Base-by-base conservation (phyloP, 2,797 vertebrate genomes). In the Myotis planiceps region DNA sequence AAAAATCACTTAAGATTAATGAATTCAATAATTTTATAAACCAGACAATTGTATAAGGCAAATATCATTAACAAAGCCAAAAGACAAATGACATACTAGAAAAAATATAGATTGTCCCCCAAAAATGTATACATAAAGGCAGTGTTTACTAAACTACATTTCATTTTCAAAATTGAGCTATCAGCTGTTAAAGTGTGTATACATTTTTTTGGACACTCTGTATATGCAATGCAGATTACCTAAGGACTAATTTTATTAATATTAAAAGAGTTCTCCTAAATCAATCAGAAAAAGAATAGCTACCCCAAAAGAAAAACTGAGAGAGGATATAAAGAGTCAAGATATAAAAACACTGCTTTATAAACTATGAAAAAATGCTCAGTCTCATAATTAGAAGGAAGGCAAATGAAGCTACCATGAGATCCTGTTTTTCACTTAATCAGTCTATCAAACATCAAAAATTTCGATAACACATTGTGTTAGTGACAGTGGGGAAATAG, bases 1-100 rank as follows among this genome's bases (percentile, higher is more conserved):
- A 68, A 16, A 88, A 81, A 88, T 29, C 10, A 45, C 13, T 15
- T 88, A 76, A 84, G 23, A 80, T 47, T 82, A 12, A 47, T 60
- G 69, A 72, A 89, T 74, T 80, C 16, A 90, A 9, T 49, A 49
- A 76, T 60, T 91, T 93, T 51, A 76, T 89, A 92, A 95, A 42
- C 47, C 60, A 95, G 25, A 90, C 29, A 92, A 78, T 68, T 94
- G 5, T 69, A 0, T 53, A 74, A 78, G 32, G 29, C 39, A 63
- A 93, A 63, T 51, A 32, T 39, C 39, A 84, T 75, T 71, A 85
- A 80, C 13, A 75, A 71, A 81, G 29, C 37, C 39, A 75, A 93
- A 89, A 85, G 66, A 72, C 6, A n/a, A 94, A 91, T 53, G 16
- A 25, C 6, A 63, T 16, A 71, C 10, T 76, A 75, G 37, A 32